Evolutionary conservation across 2,113 vertebrate species (phyloP).

Genomic region (Cavia porcellus): DNA sequence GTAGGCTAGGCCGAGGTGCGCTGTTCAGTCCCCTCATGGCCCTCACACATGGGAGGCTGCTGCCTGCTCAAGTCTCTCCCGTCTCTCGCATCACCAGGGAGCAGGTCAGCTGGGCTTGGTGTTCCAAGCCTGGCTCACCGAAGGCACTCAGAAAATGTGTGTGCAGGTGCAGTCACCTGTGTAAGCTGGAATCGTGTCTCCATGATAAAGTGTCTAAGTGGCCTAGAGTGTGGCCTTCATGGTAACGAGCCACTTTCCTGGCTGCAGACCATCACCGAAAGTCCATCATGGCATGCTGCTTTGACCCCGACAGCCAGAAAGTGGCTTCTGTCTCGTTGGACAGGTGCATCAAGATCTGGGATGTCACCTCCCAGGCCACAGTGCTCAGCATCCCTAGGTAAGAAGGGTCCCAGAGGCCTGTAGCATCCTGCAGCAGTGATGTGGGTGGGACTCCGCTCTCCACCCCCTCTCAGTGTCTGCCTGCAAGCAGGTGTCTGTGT

Average conservation of each 20-base stretch:
- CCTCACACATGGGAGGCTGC: background rate
- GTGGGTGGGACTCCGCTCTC: accelerated
- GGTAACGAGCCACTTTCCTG: background rate
- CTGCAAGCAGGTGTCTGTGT: accelerated
- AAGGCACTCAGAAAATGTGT: background rate
- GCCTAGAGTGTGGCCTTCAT: background rate
- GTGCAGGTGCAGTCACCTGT: background rate
- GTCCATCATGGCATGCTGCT: slow-evolving; percentile 88
- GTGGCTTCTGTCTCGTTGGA: slow-evolving; percentile 89
- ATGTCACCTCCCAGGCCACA: slow-evolving; percentile 83
- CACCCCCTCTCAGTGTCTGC: background rate
- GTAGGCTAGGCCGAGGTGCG: accelerated
- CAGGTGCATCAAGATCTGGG: slow-evolving; percentile 90
- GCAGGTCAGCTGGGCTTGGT: accelerated
- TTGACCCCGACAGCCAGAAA: slow-evolving; percentile 87
- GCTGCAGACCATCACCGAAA: slow-evolving; percentile 87
- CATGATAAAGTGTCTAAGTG: too few species aligned
- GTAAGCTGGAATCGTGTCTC: background rate
- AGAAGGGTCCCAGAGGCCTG: slow-evolving; percentile 35
- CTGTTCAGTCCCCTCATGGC: accelerated
- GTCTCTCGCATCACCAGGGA: background rate
- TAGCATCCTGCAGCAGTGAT: background rate
- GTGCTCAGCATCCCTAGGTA: slow-evolving; percentile 88
- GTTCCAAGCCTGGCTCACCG: background rate
- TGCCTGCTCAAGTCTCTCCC: background rate